These are phyloP conservation scores for Spheniscus mendiculus DNA, from an alignment of 2,113 vertebrate species.

Conservation along the genomic window DNA sequence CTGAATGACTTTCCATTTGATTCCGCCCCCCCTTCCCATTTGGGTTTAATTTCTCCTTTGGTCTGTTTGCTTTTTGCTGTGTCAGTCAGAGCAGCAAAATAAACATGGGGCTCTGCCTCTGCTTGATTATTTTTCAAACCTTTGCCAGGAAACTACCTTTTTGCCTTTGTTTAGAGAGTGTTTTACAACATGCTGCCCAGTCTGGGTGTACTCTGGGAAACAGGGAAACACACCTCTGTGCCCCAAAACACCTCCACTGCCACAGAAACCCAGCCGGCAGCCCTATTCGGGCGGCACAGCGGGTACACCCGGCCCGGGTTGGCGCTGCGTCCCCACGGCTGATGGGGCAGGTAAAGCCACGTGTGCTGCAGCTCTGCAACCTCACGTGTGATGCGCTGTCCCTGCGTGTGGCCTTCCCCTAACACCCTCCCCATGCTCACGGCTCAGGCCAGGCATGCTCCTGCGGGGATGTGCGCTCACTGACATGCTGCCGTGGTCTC, in stretches of 20 bases:
- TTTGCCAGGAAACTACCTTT: slow-evolving; percentile 54
- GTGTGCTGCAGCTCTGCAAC: not conserved
- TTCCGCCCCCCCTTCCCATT: not conserved
- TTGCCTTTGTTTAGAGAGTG: slow-evolving; percentile 9
- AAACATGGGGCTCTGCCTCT: slow-evolving; percentile 16
- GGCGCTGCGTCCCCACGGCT: fast-evolving
- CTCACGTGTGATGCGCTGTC: fast-evolving
- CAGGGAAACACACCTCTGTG: fast-evolving
- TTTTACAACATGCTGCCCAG: not conserved
- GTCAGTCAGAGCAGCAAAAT: slow-evolving; percentile 64
- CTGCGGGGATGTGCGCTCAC: fast-evolving
- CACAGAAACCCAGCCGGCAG: not conserved
- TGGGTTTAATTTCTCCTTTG: slow-evolving; percentile 7
- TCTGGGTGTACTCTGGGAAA: not conserved
- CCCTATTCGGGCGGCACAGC: fast-evolving
- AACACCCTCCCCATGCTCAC: fast-evolving
- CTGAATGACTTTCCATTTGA: not conserved
- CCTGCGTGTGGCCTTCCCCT: fast-evolving
- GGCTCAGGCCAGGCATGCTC: fast-evolving
- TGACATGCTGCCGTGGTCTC: fast-evolving
- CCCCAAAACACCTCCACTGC: not conserved
- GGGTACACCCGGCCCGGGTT: fast-evolving
- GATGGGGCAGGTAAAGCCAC: not conserved
- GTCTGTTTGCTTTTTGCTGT: slow-evolving; percentile 57
- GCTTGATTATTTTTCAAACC: slow-evolving; percentile 46